These are phyloP conservation scores for Chaetoderma sp. DNA, from an alignment of 2,888 invertebrate species.

Conservation along the genomic window DNA sequence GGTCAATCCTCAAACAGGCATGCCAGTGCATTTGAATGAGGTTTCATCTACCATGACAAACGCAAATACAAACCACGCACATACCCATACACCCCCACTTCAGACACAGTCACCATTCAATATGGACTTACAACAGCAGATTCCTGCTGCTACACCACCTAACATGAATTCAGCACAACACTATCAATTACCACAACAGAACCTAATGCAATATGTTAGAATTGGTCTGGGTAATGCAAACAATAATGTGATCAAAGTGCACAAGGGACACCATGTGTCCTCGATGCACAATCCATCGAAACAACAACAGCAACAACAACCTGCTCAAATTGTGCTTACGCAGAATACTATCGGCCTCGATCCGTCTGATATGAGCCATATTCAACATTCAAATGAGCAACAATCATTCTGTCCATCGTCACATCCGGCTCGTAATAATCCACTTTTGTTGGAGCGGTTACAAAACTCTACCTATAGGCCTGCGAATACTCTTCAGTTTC, in stretches of 20 bases:
- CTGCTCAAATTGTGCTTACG: too few relatives aligned
- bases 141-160: too few relatives aligned
- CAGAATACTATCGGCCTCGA: too few relatives aligned
- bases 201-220: background rate
- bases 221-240: background rate
- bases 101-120: conserved; percentile 7
- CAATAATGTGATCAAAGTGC: background rate
- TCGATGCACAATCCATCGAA: background rate
- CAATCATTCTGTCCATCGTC: too few relatives aligned
- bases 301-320: conserved; percentile 16
- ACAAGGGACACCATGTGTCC: background rate
- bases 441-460: background rate
- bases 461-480: background rate
- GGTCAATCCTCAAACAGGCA: conserved; percentile 91
- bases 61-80: conserved; percentile 7
- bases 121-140: conserved; percentile 9
- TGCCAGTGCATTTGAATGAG: conserved; percentile 76
- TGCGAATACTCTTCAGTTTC: background rate
- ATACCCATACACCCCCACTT: conserved; percentile 1
- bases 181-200: conserved; percentile 2
- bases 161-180: conserved; percentile 1
- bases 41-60: conserved; percentile 18
- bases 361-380: too few relatives aligned
- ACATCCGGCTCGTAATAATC: background rate
- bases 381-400: too few relatives aligned